phyloP scores from a whole-genome alignment of 2,113 vertebrate species.

The Urocynchramus pylzowi region DNA sequence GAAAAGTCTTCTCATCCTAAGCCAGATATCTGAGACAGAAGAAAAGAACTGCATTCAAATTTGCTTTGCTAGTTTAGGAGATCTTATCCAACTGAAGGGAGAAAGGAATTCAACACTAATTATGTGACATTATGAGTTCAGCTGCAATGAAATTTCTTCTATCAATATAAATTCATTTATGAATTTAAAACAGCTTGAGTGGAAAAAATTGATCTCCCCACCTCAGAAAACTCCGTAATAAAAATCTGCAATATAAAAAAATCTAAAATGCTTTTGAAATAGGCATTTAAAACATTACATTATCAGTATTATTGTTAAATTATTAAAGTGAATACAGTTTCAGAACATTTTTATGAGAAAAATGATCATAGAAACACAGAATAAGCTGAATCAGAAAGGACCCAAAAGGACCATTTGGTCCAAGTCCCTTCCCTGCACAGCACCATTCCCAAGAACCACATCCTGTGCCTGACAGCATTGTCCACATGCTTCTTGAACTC shows the following conservation, averaged over 20 bases:
- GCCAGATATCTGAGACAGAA: not conserved
- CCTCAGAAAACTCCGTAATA: not conserved
- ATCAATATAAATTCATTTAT: not conserved
- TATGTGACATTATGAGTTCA: not conserved
- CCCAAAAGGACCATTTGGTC: not conserved
- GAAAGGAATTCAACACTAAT: not conserved
- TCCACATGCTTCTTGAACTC: rapidly evolving
- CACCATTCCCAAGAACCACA: not conserved
- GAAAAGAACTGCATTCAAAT: not conserved
- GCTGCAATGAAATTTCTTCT: not conserved
- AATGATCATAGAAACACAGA: not conserved
- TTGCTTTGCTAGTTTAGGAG: not conserved
- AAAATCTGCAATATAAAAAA: not conserved
- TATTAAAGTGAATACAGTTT: not conserved
- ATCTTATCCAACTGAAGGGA: not conserved
- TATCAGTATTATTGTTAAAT: not conserved
- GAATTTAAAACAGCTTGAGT: not conserved
- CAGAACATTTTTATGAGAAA: not conserved
- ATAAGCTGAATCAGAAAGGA: not conserved
- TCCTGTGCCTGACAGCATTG: too few relatives aligned
- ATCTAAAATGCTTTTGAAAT: not conserved
- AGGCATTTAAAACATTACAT: not conserved
- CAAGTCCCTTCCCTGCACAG: not conserved
- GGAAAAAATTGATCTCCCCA: not conserved
- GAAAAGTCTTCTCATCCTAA: not conserved